Conservation (phyloP, 2,113 vertebrate species). For the Aegypius monachus region DNA sequence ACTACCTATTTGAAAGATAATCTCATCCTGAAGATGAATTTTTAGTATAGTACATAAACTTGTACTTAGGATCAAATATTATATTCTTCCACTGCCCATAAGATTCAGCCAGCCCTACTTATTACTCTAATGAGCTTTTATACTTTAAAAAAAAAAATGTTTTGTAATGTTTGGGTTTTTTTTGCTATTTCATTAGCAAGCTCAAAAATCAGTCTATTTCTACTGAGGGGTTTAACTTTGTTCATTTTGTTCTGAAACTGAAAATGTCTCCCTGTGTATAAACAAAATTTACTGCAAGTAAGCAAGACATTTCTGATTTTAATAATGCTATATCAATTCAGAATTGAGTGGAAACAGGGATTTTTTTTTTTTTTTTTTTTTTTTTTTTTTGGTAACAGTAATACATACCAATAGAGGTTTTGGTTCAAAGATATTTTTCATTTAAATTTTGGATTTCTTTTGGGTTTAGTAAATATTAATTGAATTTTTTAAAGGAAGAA, state of each 20-base stretch:
- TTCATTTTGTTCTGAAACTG: background rate
- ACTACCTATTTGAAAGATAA: background rate
- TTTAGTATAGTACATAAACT: background rate
- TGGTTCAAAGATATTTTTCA: background rate
- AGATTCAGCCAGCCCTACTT: background rate
- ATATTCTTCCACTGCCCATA: background rate
- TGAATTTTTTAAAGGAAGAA: background rate
- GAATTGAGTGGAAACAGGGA: background rate
- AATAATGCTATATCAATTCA: background rate
- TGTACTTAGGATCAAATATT: too few relatives aligned
- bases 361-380: background rate
- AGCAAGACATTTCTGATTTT: background rate
- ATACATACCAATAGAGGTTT: fast-evolving
- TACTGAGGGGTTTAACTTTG: background rate
- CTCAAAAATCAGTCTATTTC: background rate
- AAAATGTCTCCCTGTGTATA: background rate
- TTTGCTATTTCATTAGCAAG: background rate
- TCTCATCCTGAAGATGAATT: background rate
- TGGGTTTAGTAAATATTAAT: background rate
- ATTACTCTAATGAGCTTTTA: background rate
- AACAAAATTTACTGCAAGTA: background rate
- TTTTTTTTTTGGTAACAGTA: background rate
- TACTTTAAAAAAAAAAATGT: background rate
- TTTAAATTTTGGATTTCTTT: background rate
- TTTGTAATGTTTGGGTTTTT: background rate